Evolutionary conservation across 2,797 vertebrate genomes (phyloP).

Genomic region (Periparus ater): DNA sequence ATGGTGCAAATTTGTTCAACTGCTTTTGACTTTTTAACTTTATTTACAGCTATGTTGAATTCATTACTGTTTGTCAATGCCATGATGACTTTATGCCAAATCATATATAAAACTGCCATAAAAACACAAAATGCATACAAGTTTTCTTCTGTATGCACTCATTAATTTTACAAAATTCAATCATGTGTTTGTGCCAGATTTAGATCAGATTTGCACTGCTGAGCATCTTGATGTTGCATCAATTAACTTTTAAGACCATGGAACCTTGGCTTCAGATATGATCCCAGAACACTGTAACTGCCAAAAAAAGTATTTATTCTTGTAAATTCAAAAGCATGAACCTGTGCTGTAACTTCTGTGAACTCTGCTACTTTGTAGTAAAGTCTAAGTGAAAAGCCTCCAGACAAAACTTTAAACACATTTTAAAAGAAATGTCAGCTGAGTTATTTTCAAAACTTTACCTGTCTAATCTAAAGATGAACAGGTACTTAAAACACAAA

Average conservation of each 20-base stretch:
- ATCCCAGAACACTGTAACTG: not conserved
- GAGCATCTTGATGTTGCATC: not conserved
- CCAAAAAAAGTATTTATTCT: not conserved
- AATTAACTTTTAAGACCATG: not conserved
- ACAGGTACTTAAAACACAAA: not conserved
- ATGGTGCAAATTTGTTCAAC: not conserved
- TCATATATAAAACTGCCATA: not conserved
- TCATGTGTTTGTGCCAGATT: not conserved
- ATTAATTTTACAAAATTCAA: not conserved
- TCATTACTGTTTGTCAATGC: not conserved
- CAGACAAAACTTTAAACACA: not conserved
- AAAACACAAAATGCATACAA: not conserved
- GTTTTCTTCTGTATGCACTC: not conserved
- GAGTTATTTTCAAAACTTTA: not conserved
- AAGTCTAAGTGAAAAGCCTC: not conserved
- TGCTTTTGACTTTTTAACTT: not conserved
- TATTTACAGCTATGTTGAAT: not conserved
- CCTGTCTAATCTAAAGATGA: not conserved
- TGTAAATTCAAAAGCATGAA: not conserved
- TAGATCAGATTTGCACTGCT: not conserved
- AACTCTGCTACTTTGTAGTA: not conserved
- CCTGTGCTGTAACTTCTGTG: not conserved
- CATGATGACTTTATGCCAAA: not conserved
- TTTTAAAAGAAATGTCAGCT: not conserved
- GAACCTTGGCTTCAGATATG: not conserved